Percentiles rank a stretch among this genome's conserved stretches.
phyloP scores from a whole-genome alignment of 1,140 invertebrate genomes.

The Thalassaphorura encarpata region DNA sequence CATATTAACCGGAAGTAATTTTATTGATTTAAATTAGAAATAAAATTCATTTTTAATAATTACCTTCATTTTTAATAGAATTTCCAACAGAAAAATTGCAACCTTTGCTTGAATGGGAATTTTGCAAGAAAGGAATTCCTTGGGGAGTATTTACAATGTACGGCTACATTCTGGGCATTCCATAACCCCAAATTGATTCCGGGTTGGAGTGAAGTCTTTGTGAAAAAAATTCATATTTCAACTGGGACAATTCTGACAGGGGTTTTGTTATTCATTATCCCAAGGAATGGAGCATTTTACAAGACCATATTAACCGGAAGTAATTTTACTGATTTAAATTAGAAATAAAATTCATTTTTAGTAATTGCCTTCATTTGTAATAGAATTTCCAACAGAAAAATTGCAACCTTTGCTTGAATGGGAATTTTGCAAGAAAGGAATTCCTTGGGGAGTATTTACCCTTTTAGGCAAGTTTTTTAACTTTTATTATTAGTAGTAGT shows the following conservation, averaged over 20 bases:
- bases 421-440: conserved; percentile 24
- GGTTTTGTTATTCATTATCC: conserved; percentile 22
- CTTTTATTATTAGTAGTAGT: conserved; percentile 52
- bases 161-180: conserved; percentile 67
- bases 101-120: conserved; percentile 30
- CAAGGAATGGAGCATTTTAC: conserved; percentile 19
- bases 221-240: conserved; percentile 37
- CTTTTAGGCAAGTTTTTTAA: conserved; percentile 55
- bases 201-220: conserved; percentile 62
- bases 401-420: conserved; percentile 28
- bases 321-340: neutral
- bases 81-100: conserved; percentile 10
- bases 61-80: conserved; percentile 9
- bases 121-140: conserved; percentile 27
- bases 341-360: neutral
- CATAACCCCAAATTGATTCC: conserved; percentile 68
- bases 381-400: conserved; percentile 13
- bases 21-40: neutral
- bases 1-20: conserved; percentile 10
- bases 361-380: too few relatives aligned
- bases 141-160: conserved; percentile 33
- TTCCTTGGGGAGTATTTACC: conserved; percentile 33
- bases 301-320: conserved; percentile 9
- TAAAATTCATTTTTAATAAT: too few relatives aligned
- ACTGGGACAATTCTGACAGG: conserved; percentile 15